Conservation (phyloP, 2,888 invertebrate species). For the Seira sanloemensis region DNA sequence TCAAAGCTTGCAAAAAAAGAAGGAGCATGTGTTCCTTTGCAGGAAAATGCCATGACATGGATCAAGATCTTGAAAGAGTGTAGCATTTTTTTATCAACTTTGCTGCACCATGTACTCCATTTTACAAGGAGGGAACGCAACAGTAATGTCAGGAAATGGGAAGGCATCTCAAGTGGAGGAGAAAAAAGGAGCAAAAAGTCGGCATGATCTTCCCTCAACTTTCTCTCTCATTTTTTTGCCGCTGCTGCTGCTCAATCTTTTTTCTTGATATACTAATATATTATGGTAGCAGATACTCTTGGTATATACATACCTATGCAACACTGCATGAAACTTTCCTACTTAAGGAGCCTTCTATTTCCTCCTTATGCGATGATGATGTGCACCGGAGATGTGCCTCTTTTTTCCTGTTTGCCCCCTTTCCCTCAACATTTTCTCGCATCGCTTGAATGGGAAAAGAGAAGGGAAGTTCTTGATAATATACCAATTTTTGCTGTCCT, state of each 20-base stretch:
- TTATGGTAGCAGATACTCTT: background rate
- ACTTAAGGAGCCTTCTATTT: constrained; percentile 27
- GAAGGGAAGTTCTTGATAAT: constrained; percentile 38
- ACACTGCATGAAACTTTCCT: constrained; percentile 14
- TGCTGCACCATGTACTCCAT: background rate
- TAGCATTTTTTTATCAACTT: background rate
- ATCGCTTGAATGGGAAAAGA: background rate
- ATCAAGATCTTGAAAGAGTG: background rate
- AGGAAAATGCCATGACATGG: background rate
- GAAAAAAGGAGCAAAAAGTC: constrained; percentile 44
- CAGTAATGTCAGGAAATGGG: constrained; percentile 52
- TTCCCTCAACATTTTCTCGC: background rate
- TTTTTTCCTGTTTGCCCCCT: constrained; percentile 54
- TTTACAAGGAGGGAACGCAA: constrained; percentile 19
- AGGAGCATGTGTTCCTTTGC: background rate
- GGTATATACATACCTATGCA: background rate
- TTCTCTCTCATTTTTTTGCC: constrained; percentile 25
- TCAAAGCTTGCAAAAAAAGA: background rate
- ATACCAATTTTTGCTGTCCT: constrained; percentile 26
- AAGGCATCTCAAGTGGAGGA: constrained; percentile 44
- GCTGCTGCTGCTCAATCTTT: constrained; percentile 16
- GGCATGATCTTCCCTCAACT: constrained; percentile 32
- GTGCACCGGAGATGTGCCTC: constrained; percentile 57
- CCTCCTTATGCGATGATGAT: constrained; percentile 23
- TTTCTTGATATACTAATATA: background rate